phyloP scores from a whole-genome alignment of 2,113 vertebrate genomes.

The Pterocles gutturalis region DNA sequence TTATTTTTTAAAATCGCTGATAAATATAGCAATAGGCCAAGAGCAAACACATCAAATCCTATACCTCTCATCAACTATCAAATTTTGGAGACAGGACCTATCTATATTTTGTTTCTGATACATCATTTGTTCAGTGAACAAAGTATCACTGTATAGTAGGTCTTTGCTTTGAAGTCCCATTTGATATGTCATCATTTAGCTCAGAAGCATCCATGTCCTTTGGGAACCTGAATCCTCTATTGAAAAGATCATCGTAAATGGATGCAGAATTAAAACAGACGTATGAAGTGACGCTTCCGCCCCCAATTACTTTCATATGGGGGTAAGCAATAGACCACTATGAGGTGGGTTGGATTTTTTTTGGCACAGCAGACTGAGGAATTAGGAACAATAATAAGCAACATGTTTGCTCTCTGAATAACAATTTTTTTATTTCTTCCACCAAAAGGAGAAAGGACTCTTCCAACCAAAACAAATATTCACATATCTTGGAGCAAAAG shows the following conservation, averaged over 20 bases:
- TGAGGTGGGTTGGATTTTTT: not conserved
- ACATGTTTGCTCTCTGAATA: constrained; percentile 47
- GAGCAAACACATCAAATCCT: not conserved
- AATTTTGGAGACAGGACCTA: not conserved
- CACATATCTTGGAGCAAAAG: constrained; percentile 39
- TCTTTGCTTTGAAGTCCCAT: not conserved
- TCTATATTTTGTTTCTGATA: not conserved
- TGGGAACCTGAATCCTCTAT: not conserved
- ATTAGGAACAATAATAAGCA: constrained; percentile 43
- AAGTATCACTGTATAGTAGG: not conserved
- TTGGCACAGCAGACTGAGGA: constrained; percentile 12
- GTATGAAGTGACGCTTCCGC: not conserved
- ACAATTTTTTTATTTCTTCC: constrained; percentile 13
- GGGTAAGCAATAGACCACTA: not conserved
- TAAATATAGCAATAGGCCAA: not conserved
- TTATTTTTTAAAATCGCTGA: not conserved
- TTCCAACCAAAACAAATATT: constrained; percentile 64
- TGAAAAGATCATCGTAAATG: not conserved
- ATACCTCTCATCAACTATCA: not conserved
- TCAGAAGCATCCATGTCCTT: not conserved
- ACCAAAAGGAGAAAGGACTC: not conserved
- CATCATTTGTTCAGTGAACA: not conserved
- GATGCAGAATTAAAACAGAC: not conserved
- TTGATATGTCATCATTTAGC: not conserved
- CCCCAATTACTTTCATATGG: not conserved